phyloP scores from a whole-genome alignment of 2,113 vertebrate species.

The Furnarius figulus region DNA sequence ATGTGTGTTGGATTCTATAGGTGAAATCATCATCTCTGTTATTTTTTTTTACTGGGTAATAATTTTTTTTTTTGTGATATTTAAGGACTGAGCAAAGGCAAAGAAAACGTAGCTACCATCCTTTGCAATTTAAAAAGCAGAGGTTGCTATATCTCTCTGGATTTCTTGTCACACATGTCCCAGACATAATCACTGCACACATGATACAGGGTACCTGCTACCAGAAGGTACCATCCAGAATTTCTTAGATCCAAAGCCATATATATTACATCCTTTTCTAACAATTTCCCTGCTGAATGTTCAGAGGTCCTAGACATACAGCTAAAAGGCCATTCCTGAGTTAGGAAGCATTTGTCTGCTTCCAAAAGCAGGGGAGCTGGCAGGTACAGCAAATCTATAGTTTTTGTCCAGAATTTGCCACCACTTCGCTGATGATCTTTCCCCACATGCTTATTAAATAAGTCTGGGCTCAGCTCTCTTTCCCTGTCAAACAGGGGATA shows the following conservation, averaged over 20 bases:
- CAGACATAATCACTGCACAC: not conserved
- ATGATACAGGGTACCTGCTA: not conserved
- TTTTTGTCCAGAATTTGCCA: not conserved
- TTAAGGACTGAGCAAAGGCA: not conserved
- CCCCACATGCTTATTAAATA: not conserved
- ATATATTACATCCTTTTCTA: not conserved
- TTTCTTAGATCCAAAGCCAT: not conserved
- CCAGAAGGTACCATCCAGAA: not conserved
- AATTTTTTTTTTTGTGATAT: not conserved
- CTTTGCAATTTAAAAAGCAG: not conserved
- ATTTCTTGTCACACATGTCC: accelerated
- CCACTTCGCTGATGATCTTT: not conserved
- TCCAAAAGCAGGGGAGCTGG: not conserved
- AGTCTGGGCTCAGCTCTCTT: not conserved
- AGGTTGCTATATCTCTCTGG: not conserved
- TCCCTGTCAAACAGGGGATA: not conserved
- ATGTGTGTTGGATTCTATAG: not conserved
- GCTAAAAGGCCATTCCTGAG: not conserved
- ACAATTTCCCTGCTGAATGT: accelerated
- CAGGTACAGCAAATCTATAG: not conserved
- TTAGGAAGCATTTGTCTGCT: not conserved
- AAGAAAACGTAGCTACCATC: not conserved
- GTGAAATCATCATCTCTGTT: not conserved
- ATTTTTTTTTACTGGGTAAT: not conserved
- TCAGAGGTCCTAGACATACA: not conserved